phyloP scores from a whole-genome alignment of 2,797 vertebrate genomes.

The Rousettus madagascariensis region DNA sequence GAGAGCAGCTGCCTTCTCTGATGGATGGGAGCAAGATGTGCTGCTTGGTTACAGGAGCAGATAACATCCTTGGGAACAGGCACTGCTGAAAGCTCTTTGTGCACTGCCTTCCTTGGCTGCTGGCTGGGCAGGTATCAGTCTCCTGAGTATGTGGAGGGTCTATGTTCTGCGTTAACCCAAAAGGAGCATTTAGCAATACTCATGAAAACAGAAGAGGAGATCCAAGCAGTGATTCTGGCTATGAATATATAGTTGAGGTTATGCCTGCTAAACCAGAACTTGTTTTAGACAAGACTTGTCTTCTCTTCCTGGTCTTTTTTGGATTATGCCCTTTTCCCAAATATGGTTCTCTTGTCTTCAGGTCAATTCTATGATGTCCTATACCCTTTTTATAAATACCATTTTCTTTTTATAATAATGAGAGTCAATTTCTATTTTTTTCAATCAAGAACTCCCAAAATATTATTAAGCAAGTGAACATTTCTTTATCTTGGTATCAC shows the following conservation, averaged over 20 bases:
- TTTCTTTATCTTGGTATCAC: not conserved
- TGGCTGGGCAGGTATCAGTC: no score
- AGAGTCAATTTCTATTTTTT: not conserved
- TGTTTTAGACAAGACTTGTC: not conserved
- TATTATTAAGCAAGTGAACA: not conserved
- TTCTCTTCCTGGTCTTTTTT: not conserved
- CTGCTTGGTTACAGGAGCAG: no score
- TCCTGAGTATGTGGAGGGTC: no score
- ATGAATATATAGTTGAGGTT: not conserved
- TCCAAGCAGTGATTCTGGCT: not conserved
- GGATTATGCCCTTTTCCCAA: not conserved
- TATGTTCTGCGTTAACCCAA: no score
- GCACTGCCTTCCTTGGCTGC: no score
- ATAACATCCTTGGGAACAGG: no score
- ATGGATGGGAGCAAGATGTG: no score
- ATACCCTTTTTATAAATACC: not conserved
- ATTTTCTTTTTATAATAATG: not conserved
- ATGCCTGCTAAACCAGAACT: not conserved
- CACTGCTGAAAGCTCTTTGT: no score
- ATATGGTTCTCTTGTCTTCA: not conserved
- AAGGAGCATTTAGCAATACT: not conserved
- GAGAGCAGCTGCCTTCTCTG: no score
- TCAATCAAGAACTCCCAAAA: not conserved
- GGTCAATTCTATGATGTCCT: not conserved
- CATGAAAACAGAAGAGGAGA: not conserved